These are phyloP conservation scores for Pygoscelis antarcticus DNA, from an alignment of 2,113 vertebrate species.

Conservation along the genomic window DNA sequence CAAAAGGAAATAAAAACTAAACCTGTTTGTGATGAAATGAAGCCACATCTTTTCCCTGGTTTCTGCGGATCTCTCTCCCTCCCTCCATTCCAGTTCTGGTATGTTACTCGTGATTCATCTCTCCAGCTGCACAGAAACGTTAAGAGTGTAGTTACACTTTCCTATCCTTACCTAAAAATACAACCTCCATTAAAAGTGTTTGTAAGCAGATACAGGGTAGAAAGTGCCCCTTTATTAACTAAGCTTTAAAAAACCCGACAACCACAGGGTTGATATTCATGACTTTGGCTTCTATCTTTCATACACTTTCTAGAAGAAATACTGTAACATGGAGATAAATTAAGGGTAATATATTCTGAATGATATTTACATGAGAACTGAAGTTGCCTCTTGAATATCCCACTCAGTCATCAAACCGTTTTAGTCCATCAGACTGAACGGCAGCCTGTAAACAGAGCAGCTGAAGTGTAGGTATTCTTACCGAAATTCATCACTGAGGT, in stretches of 20 bases:
- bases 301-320: background rate
- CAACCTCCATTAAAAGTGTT: background rate
- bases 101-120: conserved; percentile 81
- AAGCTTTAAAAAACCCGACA: background rate
- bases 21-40: conserved; percentile 88
- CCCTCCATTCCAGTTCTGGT: conserved; percentile 84
- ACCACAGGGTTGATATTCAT: background rate
- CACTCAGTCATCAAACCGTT: background rate
- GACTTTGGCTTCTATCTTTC: background rate
- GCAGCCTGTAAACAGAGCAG: background rate
- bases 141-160: background rate
- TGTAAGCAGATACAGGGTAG: background rate
- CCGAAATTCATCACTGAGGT: conserved; percentile 73
- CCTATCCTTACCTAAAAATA: background rate
- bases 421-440: background rate
- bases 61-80: background rate
- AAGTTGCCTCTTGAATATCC: background rate
- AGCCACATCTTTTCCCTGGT: conserved; percentile 77
- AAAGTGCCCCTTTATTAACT: background rate
- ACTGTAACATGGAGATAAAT: background rate
- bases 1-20: conserved; percentile 30
- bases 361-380: background rate
- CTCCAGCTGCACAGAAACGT: conserved; percentile 82
- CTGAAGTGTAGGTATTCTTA: conserved; percentile 45
- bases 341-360: background rate